A percentile compares a stretch with the other conserved stretches of the same genome.
phyloP scores from a whole-genome alignment of 2,888 invertebrate genomes.

The Sisyra terminalis region DNA sequence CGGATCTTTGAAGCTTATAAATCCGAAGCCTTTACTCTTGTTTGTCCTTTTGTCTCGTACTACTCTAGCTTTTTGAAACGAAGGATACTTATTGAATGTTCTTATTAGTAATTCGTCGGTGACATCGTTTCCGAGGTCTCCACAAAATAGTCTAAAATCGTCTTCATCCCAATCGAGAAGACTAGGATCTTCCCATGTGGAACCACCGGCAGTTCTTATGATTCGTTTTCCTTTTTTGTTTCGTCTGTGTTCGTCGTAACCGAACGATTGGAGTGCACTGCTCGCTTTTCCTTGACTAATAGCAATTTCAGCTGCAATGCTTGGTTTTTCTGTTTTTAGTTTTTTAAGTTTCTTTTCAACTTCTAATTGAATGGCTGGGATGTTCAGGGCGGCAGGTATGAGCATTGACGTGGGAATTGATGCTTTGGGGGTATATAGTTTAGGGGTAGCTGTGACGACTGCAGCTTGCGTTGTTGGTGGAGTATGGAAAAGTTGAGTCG shows the following conservation, averaged over 20 bases:
- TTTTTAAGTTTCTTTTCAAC: constrained; percentile 42
- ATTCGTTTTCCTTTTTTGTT: constrained; percentile 34
- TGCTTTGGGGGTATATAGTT: constrained; percentile 43
- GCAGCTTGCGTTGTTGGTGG: constrained; percentile 32
- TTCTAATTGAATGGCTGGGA: constrained; percentile 35
- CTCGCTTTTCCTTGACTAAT: constrained; percentile 44
- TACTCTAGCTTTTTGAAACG: constrained; percentile 89
- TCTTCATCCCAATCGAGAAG: constrained; percentile 94
- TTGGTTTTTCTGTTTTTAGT: constrained; percentile 45
- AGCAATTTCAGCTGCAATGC: constrained; percentile 43
- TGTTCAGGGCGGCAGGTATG: constrained; percentile 26
- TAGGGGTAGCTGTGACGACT: constrained; percentile 52
- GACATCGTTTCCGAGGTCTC: constrained; percentile 98
- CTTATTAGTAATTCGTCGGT: constrained; percentile 93
- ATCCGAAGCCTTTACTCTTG: constrained; percentile 97
- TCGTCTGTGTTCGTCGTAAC: constrained; percentile 32
- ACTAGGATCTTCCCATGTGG: constrained; percentile 91
- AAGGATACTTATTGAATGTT: constrained; percentile 86
- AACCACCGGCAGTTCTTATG: constrained; percentile 82
- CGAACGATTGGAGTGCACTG: constrained; percentile 37
- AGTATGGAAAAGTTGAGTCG: constrained; percentile 24
- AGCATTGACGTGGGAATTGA: constrained; percentile 19
- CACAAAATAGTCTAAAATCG: constrained; percentile 97
- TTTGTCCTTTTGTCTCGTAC: constrained; percentile 92
- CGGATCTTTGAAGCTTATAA: constrained; percentile 95